Percentiles rank a stretch among this genome's conserved stretches.
Evolutionary conservation across 1,140 invertebrate genomes (phyloP).

Genomic region (Procambarus clarkii): DNA sequence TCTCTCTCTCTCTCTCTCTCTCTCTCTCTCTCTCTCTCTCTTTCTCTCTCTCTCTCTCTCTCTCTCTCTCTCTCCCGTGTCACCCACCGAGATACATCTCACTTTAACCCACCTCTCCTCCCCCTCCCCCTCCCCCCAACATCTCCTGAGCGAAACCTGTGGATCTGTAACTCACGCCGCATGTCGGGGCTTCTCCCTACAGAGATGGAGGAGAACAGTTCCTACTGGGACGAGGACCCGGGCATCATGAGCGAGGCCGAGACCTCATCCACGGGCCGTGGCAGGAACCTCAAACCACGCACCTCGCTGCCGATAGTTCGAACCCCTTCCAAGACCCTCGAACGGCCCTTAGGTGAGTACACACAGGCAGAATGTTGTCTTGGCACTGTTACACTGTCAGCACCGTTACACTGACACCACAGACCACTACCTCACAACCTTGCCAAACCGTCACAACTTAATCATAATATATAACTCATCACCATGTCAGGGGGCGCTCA

Average conservation of each 20-base stretch:
- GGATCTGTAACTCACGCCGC: neutral
- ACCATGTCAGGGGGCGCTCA: too few species aligned
- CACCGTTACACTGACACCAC: too few species aligned
- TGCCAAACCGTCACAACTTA: too few species aligned
- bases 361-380: too few species aligned
- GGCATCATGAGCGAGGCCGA: conserved; percentile 98
- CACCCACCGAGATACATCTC: neutral
- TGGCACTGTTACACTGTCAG: too few species aligned
- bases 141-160: neutral
- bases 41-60: too few species aligned
- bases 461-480: too few species aligned
- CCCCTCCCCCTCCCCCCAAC: neutral
- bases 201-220: conserved; percentile 86
- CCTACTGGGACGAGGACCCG: conserved; percentile 92
- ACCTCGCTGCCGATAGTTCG: conserved; percentile 94
- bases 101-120: too few species aligned
- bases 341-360: conserved; percentile 86
- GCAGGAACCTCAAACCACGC: conserved; percentile 91
- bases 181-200: conserved; percentile 13
- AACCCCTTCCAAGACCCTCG: conserved; percentile 94
- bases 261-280: conserved; percentile 90
- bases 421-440: too few species aligned
- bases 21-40: too few species aligned
- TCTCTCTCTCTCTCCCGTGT: neutral
- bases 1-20: neutral